Conservation (phyloP, 2,888 invertebrate species). For the Temnothorax rugatulus region DNA sequence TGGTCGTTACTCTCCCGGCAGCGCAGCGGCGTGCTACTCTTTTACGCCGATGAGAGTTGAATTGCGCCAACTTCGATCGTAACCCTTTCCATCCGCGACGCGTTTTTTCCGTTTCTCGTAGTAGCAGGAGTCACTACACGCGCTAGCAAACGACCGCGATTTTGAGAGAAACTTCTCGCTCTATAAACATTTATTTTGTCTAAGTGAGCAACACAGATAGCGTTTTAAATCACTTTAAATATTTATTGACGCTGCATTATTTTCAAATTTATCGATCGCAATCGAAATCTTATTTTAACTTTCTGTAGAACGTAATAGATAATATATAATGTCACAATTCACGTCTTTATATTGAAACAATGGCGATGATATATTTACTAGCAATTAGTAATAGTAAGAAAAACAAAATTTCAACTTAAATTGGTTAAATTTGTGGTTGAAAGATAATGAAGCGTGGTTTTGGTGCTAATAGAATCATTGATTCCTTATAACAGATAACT, state of each 20-base stretch:
- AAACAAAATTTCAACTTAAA: background rate
- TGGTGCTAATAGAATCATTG: background rate
- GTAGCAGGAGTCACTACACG: constrained; percentile 14
- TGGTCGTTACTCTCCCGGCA: constrained; percentile 48
- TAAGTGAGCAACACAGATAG: background rate
- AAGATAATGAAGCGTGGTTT: background rate
- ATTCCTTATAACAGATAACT: no score
- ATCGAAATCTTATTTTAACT: background rate
- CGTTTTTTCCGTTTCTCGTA: constrained; percentile 29
- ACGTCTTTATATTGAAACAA: background rate
- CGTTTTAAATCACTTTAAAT: background rate
- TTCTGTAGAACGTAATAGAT: background rate
- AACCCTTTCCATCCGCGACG: constrained; percentile 38
- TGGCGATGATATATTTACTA: background rate
- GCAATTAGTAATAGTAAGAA: background rate
- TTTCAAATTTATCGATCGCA: background rate
- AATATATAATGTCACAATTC: background rate
- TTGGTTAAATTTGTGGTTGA: background rate
- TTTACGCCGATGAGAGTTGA: constrained; percentile 56
- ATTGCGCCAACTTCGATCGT: constrained; percentile 53
- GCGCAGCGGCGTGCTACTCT: constrained; percentile 45
- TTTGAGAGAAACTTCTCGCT: constrained; percentile 12
- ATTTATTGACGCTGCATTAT: background rate
- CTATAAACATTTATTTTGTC: constrained; percentile 19
- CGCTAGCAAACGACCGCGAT: background rate